Evolutionary conservation across 2,888 invertebrate genomes (phyloP), one percentile per base, ranked within the genome.

Genomic region (Sylvicola cinctus): DNA sequence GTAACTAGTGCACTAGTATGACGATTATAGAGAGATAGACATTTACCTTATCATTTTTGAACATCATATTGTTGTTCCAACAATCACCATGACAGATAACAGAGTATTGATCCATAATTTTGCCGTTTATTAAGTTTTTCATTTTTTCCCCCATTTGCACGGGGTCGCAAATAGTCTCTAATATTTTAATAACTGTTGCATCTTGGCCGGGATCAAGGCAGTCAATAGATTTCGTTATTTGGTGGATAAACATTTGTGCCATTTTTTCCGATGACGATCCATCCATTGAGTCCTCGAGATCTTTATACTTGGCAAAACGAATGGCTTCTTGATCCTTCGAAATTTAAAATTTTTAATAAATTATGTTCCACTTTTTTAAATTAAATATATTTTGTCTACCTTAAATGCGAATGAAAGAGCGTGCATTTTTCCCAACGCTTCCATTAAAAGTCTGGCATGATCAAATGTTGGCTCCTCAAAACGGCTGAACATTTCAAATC

Each of bases 381-480:
- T n/a, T n/a, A n/a, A n/a, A n/a, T n/a, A n/a, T n/a, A n/a, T n/a
- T n/a, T n/a, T n/a, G n/a, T n/a, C n/a, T n/a, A n/a, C n/a, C 7
- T 39, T 49, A 10, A 58, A 44, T 1, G 61, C 61, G 35, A 62
- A 47, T 3, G 62, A 61, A 4, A 61, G 45, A 1, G 63, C 64
- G 41, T 64, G 64, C 32, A 62, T 52, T 29, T 61, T 63, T 8
- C 57, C 64, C 28, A 63, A 51, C 5, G 54, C 49, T 34, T 51
- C 48, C 38, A 64, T 51, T 3, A 60, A 54, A 10, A 49, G 41
- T 13, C 49, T 49, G 3, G 58, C 52, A 40, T 55, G 50, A 4
- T 58, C 51, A 4, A 49, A 36, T 6, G 52, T 46, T 2, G 63
- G 39, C 2, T 54, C 51, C 17, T 52, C 46, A 25, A 55, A 54